phyloP scores from a whole-genome alignment of 2,888 invertebrate species.

The Lypha dubia region DNA sequence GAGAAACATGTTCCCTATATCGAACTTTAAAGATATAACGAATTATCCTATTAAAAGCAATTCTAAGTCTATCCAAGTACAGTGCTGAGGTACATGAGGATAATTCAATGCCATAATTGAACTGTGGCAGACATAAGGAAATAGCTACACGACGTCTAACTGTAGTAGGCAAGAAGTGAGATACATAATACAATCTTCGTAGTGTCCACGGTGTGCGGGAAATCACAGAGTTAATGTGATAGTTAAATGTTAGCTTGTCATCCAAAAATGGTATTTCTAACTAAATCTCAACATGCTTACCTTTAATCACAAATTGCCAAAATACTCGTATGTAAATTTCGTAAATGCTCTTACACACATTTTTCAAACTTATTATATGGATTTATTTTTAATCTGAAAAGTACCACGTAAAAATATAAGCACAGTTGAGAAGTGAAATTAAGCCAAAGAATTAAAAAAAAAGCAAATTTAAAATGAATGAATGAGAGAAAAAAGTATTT shows the following conservation, averaged over 20 bases:
- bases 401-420: constrained; percentile 10
- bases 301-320: neutral
- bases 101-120: neutral
- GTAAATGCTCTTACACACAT: neutral
- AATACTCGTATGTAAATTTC: neutral
- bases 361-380: neutral
- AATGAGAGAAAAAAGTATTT: constrained; percentile 33
- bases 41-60: neutral
- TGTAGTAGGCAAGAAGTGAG: neutral
- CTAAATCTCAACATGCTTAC: constrained; percentile 46
- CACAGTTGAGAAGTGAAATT: constrained; percentile 8
- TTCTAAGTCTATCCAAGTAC: neutral
- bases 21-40: neutral
- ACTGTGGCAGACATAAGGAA: neutral
- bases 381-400: neutral
- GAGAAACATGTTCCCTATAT: neutral
- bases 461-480: constrained; percentile 22
- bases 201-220: neutral
- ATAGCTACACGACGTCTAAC: neutral
- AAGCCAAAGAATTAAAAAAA: constrained; percentile 8
- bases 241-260: neutral
- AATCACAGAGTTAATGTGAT: neutral
- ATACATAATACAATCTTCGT: neutral
- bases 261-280: constrained; percentile 2
- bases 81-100: neutral